phyloP scores from a whole-genome alignment of 2,888 invertebrate species.

The Catocala nupta region DNA sequence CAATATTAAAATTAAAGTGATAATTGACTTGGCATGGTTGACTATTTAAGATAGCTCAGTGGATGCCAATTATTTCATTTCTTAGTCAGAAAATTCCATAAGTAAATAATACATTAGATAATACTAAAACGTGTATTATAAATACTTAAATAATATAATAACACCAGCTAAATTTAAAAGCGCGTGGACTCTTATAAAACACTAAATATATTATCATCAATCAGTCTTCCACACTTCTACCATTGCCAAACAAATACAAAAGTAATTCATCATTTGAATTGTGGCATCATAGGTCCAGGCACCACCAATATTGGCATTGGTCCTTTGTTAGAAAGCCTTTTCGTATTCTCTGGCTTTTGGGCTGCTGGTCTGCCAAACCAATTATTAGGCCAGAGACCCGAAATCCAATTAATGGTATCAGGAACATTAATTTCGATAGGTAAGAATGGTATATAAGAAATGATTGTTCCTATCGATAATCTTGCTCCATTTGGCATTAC shows the following conservation, averaged over 20 bases:
- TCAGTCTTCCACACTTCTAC: conserved; percentile 15
- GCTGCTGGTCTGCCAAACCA: conserved; percentile 60
- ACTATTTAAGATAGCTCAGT: too few species aligned
- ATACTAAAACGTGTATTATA: conserved; percentile 1
- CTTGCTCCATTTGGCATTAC: conserved; percentile 63
- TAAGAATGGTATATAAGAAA: conserved; percentile 85
- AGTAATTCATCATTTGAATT: conserved; percentile 14
- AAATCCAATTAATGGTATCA: conserved; percentile 83
- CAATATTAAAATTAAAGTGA: too few species aligned
- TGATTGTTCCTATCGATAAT: conserved; percentile 76
- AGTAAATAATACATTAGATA: neutral
- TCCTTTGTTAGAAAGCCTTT: conserved; percentile 56
- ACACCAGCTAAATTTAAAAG: neutral
- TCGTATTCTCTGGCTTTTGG: conserved; percentile 48
- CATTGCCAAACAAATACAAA: too few species aligned
- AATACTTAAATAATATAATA: neutral
- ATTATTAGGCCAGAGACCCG: conserved; percentile 70
- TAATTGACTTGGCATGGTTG: too few species aligned
- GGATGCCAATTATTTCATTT: too few species aligned
- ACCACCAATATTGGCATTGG: conserved; percentile 64
- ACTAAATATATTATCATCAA: neutral
- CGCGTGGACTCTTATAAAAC: neutral
- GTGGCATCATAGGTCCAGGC: conserved; percentile 45
- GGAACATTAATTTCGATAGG: conserved; percentile 90
- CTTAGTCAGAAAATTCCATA: too few species aligned